A percentile compares a stretch with the other conserved stretches of the same genome.
Conservation (phyloP, 2,797 vertebrate genomes). For the Picus viridis region DNA sequence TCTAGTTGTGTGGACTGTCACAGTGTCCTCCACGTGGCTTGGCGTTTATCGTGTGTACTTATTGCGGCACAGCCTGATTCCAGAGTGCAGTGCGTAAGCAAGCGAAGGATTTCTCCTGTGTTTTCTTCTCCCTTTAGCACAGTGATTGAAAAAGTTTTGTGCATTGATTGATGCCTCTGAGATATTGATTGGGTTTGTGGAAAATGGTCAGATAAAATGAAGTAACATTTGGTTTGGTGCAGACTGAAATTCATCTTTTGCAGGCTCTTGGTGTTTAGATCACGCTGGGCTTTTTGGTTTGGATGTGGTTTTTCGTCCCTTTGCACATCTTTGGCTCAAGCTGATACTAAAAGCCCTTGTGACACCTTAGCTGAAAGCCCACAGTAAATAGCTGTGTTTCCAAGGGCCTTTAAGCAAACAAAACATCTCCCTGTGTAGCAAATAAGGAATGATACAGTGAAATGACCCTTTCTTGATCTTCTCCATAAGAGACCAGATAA, state of each 20-base stretch:
- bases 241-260: constrained; percentile 32
- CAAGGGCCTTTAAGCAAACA: neutral
- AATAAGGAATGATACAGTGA: neutral
- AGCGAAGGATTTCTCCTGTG: neutral
- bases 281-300: neutral
- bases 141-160: constrained; percentile 17
- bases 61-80: neutral
- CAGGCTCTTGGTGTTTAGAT: constrained; percentile 28
- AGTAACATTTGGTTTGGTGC: constrained; percentile 21
- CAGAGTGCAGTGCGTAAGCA: neutral
- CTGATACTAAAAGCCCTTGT: constrained; percentile 23
- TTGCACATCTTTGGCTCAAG: neutral
- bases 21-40: accelerated
- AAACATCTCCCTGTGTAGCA: neutral
- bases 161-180: constrained; percentile 38
- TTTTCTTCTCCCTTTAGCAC: neutral
- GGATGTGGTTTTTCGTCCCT: neutral
- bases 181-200: constrained; percentile 42
- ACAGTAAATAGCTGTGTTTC: neutral
- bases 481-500: too few species aligned
- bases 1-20: neutral
- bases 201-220: constrained; percentile 61
- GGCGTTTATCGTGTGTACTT: accelerated
- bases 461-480: neutral
- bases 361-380: neutral